Conservation (phyloP, 2,797 vertebrate species). For the Sylvilagus floridanus region DNA sequence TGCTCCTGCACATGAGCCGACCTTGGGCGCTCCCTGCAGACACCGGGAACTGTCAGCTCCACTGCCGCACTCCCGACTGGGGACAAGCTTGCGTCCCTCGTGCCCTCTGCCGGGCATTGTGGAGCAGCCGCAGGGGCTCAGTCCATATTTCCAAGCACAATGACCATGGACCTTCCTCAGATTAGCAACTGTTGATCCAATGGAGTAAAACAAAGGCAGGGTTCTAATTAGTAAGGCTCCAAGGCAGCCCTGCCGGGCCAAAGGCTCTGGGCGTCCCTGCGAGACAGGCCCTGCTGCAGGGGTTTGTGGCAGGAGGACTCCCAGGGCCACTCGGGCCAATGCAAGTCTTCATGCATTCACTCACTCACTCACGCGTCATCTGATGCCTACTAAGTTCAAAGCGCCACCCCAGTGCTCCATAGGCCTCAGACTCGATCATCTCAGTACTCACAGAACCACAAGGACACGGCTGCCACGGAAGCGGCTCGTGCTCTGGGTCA, state of each 20-base stretch:
- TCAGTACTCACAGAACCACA: not conserved
- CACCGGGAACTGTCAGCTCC: not conserved
- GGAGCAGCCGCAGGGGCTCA: not conserved
- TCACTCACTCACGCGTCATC: not conserved
- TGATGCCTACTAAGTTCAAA: not conserved
- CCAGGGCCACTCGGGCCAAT: not conserved
- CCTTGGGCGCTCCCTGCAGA: not conserved
- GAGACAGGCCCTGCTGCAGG: not conserved
- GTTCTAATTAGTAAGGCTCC: not conserved
- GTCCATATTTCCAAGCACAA: not conserved
- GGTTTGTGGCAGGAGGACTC: not conserved
- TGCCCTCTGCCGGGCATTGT: not conserved
- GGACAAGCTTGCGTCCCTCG: not conserved
- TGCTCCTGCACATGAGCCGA: not conserved
- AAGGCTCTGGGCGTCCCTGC: not conserved
- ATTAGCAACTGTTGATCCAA: constrained; percentile 24
- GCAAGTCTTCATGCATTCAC: not conserved
- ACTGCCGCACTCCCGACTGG: not conserved
- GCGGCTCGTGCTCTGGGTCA: not conserved
- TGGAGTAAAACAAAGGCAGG: not conserved
- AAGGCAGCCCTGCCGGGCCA: not conserved
- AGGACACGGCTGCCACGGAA: not conserved
- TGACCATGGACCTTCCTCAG: not conserved
- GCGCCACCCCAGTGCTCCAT: not conserved
- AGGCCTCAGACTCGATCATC: not conserved